These are phyloP conservation scores for Desoria tigrina DNA, from an alignment of 2,888 invertebrate species.

Conservation along the genomic window DNA sequence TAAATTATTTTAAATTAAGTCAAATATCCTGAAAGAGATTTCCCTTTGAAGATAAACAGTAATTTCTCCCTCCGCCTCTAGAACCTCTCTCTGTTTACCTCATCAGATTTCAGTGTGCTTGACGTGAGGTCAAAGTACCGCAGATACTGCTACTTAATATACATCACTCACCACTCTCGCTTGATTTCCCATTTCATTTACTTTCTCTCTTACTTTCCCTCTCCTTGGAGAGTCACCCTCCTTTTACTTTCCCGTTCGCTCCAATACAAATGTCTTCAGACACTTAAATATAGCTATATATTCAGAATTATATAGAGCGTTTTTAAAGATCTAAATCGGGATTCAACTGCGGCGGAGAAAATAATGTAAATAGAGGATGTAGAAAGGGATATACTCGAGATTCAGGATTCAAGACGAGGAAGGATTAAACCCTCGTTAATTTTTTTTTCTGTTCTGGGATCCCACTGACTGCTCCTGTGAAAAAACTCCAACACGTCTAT, in stretches of 20 bases:
- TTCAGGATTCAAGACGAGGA: background rate
- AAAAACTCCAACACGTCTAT: too few species aligned
- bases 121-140: constrained; percentile 3
- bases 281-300: too few species aligned
- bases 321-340: too few species aligned
- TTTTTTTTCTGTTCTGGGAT: constrained; percentile 1
- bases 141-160: constrained; percentile 13
- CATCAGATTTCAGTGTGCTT: constrained; percentile 7
- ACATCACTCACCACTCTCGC: constrained; percentile 6
- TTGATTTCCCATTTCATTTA: constrained; percentile 6
- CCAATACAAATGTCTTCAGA: background rate
- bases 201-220: constrained; percentile 3
- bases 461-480: too few species aligned
- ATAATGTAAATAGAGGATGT: background rate
- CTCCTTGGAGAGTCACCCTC: background rate
- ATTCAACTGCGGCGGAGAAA: background rate
- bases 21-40: constrained; percentile 11
- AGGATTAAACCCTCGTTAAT: background rate
- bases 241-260: background rate
- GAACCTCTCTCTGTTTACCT: constrained; percentile 12
- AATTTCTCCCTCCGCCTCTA: background rate
- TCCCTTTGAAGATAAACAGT: constrained; percentile 11
- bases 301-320: too few species aligned
- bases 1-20: constrained; percentile 13
- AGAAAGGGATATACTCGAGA: background rate